Evolutionary conservation across 2,113 vertebrate genomes (phyloP).

Genomic region (Alaudala cheleensis): DNA sequence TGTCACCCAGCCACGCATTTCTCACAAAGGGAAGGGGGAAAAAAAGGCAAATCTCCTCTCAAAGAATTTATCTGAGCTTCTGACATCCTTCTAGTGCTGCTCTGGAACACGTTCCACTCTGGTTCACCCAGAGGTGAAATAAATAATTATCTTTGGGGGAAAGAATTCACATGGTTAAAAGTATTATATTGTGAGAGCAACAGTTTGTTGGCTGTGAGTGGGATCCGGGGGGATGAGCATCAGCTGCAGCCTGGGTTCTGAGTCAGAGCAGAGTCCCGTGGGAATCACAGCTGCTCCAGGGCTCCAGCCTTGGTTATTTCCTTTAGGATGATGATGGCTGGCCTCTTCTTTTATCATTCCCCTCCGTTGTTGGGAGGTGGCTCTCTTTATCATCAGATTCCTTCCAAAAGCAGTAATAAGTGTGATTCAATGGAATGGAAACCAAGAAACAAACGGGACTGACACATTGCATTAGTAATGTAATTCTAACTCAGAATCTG

Average conservation of each 20-base stretch:
- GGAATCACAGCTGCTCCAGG: conserved; percentile 32
- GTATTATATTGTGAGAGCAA: conserved; percentile 5
- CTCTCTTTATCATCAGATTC: conserved; percentile 61
- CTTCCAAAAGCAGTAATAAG: conserved; percentile 53
- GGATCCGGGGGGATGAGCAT: conserved; percentile 29
- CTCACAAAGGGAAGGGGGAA: not conserved
- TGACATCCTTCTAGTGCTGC: not conserved
- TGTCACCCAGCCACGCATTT: not conserved
- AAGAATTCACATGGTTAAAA: conserved; percentile 22
- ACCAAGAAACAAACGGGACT: conserved; percentile 41
- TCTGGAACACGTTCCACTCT: conserved; percentile 6
- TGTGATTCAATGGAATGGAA: conserved; percentile 54
- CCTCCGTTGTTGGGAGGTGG: conserved; percentile 33
- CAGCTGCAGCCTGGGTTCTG: conserved; percentile 32
- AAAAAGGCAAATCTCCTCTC: not conserved
- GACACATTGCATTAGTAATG: not conserved
- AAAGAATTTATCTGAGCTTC: conserved; percentile 13
- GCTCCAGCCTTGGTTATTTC: not conserved
- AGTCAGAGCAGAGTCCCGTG: conserved; percentile 23
- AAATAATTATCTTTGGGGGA: conserved; percentile 24
- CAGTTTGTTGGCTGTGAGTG: conserved; percentile 23
- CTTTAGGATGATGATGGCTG: conserved; percentile 18
- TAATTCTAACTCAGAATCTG: conserved; percentile 10
- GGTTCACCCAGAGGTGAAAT: conserved; percentile 46
- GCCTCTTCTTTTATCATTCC: conserved; percentile 15